Base-by-base conservation (phyloP, 64 coral and sea anemone genomes). In the Pachyseris speciosa region DNA sequence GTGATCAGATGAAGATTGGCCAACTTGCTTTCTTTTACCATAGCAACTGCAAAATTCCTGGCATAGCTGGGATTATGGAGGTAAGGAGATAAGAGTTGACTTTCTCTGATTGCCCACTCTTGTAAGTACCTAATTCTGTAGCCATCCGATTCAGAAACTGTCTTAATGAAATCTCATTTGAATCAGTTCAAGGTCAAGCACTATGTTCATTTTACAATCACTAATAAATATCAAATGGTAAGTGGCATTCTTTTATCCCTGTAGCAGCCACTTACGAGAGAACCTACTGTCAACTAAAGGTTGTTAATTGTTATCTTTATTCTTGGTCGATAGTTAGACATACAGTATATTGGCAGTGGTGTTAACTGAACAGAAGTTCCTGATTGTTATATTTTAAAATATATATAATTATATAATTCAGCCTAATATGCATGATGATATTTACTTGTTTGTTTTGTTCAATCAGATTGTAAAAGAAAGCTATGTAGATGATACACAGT, bases 401-500 rank as follows among this genome's bases (percentile, higher is more conserved):
- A 4, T 26, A 78, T 25, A 28, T 48, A 58, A 9, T 9, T 37
- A 16, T n/a, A n/a, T n/a, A 9, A 1, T 44, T 9, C 70, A 39
- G 3, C 7, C 39, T 9, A 44, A 22, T 45, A 3, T 75, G 33
- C 9, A 3, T n/a, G n/a, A 2, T 83, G 48, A 58, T 27, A 31
- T 36, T 43, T 78, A 7, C 67, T 25, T 30, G 16, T 24, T 78
- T n/a, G 12, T 30, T 78, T 51, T 16, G 27, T 52, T 48, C 5
- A 16, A 59, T 9, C 26, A 99, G 97, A 89, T 99, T 69, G 94
- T 99, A 9, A 99, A 93, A 12, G 97, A 99, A 84, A 83, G 93
- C 0, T 99, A 99, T 91, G 97, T 95, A 17, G 97, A 99, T 48
- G 86, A 99, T 61, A 99, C 97, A 19, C 97, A 99, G 76, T 99